Evolutionary conservation across 2,888 invertebrate species (phyloP), one percentile per base, ranked within the genome.

Genomic region (Papilio demoleus): DNA sequence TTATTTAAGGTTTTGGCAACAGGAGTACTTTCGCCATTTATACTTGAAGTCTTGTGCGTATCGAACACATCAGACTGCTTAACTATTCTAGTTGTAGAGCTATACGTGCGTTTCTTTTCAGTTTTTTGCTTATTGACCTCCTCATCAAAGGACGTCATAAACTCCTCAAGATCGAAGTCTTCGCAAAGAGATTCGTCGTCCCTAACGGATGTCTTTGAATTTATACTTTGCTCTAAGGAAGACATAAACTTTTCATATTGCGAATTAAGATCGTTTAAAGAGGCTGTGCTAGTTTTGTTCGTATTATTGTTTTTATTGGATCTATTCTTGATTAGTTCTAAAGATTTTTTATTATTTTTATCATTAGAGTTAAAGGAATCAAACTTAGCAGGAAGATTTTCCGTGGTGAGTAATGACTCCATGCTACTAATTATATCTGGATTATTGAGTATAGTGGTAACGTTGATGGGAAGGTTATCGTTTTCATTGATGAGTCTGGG

Each of bases 141-240:
- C 76, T 95, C 95, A 75, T 95, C 95, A 80, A 95, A 95, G 72
- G 95, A 94, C 75, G 94, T 94, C 87, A 95, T 94, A 78, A 95
- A 93, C 83, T 95, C 95, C 79, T 95, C 95, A 72, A 92, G 85
- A 81, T 92, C 92, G 74, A 95, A 94, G 80, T 94, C 94, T 81
- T 94, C 94, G 75, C 94, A 94, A 34, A 94, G 86, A 75, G 93
- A 91, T 75, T 93, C 92, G 66, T 93, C 91, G 71, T 93, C 93
- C 80, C 90, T 88, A 27, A 85, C 82, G 3, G 92, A 90, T 73
- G 87, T 83, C 79, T 93, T 91, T 40, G 92, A 92, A 64, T 87
- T 84, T 78, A 91, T 86, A 73, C 90, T 90, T 81, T 91, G 89
- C 76, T 93, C 93, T 77, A 93, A 81, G 47, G 93, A 89, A 71